Conservation (phyloP, 2,888 invertebrate species). For the Choristoneura rosaceana region DNA sequence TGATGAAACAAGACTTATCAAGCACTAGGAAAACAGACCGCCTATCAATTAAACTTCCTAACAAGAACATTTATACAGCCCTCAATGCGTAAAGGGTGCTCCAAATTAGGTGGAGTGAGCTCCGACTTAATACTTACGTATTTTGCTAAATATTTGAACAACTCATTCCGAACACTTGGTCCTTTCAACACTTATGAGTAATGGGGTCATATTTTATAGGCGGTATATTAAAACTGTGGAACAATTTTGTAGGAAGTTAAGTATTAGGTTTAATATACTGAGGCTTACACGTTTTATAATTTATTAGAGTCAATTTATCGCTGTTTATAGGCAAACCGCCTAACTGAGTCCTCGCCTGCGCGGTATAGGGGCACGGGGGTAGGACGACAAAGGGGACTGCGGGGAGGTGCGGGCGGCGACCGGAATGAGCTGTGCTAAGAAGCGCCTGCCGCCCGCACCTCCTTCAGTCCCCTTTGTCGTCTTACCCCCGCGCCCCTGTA, state of each 20-base stretch:
- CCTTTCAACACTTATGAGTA: slow-evolving; percentile 28
- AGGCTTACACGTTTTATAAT: not conserved
- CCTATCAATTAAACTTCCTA: slow-evolving; percentile 3
- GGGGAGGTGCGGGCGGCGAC: too few species aligned
- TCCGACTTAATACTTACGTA: not conserved
- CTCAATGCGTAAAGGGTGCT: not conserved
- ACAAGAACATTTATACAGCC: slow-evolving; percentile 1
- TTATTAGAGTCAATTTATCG: too few species aligned
- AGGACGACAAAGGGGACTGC: too few species aligned
- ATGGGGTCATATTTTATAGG: slow-evolving; percentile 18
- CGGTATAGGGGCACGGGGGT: too few species aligned
- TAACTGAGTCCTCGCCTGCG: too few species aligned
- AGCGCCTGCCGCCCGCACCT: too few species aligned
- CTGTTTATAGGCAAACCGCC: too few species aligned
- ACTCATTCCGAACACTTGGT: slow-evolving; percentile 10
- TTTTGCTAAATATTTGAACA: slow-evolving; percentile 10
- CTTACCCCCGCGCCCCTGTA: too few species aligned
- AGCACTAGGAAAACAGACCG: not conserved
- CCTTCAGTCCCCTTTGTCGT: too few species aligned
- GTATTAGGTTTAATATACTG: slow-evolving; percentile 2
- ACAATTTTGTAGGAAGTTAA: slow-evolving; percentile 18
- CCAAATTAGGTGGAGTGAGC: not conserved
- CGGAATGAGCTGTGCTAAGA: too few species aligned
- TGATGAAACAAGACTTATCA: not conserved
- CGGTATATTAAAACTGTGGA: slow-evolving; percentile 5